A percentile compares a stretch with the other conserved stretches of the same genome.
Evolutionary conservation across 2,797 vertebrate species (phyloP).

Genomic region (Danio albolineatus): DNA sequence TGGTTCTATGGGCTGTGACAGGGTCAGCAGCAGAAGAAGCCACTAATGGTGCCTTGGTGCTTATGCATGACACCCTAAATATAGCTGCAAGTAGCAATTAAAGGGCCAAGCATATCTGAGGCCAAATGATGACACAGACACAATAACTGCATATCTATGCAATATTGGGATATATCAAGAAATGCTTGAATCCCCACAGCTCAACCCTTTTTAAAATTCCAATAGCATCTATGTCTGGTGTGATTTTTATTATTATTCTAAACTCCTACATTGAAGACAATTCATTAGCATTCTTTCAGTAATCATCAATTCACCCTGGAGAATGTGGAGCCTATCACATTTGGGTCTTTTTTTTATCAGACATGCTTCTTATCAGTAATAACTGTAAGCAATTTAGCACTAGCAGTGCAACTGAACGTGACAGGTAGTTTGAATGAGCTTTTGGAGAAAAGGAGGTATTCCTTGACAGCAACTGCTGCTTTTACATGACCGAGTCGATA

Average conservation of each 20-base stretch:
- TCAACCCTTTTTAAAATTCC: neutral
- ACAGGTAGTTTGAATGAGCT: conserved; percentile 28
- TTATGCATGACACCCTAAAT: too few relatives aligned
- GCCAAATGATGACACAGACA: too few relatives aligned
- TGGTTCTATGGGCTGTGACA: too few relatives aligned
- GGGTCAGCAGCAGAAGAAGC: too few relatives aligned
- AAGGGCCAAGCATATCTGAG: too few relatives aligned
- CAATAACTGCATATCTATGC: neutral
- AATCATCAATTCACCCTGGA: neutral
- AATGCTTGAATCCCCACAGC: neutral
- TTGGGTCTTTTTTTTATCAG: neutral
- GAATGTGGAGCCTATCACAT: conserved; percentile 5
- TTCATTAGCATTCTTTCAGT: conserved; percentile 8
- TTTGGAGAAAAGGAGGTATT: conserved; percentile 17
- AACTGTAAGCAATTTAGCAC: conserved; percentile 20
- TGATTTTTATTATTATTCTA: neutral
- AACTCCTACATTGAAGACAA: neutral
- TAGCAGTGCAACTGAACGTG: conserved; percentile 16
- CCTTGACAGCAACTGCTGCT: conserved; percentile 10
- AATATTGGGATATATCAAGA: too few relatives aligned
- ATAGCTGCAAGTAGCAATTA: too few relatives aligned
- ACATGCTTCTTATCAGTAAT: conserved; percentile 41
- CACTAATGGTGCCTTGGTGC: too few relatives aligned
- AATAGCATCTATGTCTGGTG: too few relatives aligned
- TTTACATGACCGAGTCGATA: conserved; percentile 8